These are phyloP conservation scores for Equus quagga DNA, from an alignment of 2,113 vertebrate species.

Conservation along the genomic window DNA sequence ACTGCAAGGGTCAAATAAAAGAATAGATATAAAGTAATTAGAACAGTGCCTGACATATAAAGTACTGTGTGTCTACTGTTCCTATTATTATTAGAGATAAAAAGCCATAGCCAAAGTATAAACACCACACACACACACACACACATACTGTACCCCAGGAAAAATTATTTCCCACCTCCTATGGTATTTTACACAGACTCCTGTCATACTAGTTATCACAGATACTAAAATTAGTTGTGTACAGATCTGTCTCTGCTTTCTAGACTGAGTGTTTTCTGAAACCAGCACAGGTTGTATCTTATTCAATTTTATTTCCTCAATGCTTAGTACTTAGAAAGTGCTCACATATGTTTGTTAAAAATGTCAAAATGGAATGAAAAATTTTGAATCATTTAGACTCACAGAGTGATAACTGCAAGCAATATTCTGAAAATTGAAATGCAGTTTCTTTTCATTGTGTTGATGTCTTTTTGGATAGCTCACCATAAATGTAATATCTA, in stretches of 20 bases:
- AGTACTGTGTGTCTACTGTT: not conserved
- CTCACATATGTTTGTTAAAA: constrained; percentile 9
- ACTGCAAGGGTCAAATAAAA: not conserved
- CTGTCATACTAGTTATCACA: not conserved
- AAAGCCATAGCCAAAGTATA: not conserved
- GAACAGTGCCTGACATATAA: not conserved
- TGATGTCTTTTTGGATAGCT: constrained; percentile 54
- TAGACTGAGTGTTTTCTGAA: not conserved
- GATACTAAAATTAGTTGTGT: not conserved
- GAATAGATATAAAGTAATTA: not conserved
- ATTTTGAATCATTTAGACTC: constrained; percentile 33
- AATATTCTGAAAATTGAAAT: constrained; percentile 65
- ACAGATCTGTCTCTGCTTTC: not conserved
- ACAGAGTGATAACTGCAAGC: constrained; percentile 39
- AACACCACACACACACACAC: not conserved
- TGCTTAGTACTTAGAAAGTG: not conserved
- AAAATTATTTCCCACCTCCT: not conserved
- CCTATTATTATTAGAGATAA: not conserved
- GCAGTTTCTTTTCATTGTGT: constrained; percentile 63
- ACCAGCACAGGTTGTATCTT: not conserved
- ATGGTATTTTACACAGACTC: not conserved
- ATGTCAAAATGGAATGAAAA: constrained; percentile 53
- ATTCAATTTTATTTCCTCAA: not conserved
- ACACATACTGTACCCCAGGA: not conserved
- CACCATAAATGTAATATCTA: constrained; percentile 39